A percentile compares a stretch with the other conserved stretches of the same genome.
Conservation (phyloP, 1,140 invertebrate genomes). For the Camponotus pennsylvanicus region DNA sequence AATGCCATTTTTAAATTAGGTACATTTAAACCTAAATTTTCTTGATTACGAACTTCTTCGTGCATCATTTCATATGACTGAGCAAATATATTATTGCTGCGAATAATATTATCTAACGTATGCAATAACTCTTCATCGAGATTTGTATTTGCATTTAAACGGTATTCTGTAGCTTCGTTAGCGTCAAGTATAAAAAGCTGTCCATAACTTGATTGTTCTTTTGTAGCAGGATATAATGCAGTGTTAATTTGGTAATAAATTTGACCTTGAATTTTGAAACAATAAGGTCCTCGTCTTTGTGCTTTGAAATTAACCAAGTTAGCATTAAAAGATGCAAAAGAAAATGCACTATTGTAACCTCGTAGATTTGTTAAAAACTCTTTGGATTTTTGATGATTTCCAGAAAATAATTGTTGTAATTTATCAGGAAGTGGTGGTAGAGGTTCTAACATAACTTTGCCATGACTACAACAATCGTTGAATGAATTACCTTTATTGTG, state of each 20-base stretch:
- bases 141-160: not conserved
- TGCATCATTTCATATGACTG: not conserved
- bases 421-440: too few relatives aligned
- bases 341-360: too few relatives aligned
- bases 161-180: not conserved
- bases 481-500: too few relatives aligned
- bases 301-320: not conserved
- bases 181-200: not conserved
- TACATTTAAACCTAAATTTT: too few relatives aligned
- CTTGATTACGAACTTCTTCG: not conserved
- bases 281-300: not conserved
- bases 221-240: not conserved
- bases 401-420: too few relatives aligned
- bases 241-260: not conserved
- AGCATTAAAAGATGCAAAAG: constrained; percentile 1
- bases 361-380: too few relatives aligned
- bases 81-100: not conserved
- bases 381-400: too few relatives aligned
- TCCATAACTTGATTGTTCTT: too few relatives aligned
- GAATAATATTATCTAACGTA: not conserved
- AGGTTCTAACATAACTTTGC: too few relatives aligned
- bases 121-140: constrained; percentile 2
- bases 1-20: too few relatives aligned
- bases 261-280: too few relatives aligned
- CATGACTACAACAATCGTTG: too few relatives aligned